Base-by-base conservation (phyloP, 2,797 vertebrate species). In the Poeciliopsis turneri region DNA sequence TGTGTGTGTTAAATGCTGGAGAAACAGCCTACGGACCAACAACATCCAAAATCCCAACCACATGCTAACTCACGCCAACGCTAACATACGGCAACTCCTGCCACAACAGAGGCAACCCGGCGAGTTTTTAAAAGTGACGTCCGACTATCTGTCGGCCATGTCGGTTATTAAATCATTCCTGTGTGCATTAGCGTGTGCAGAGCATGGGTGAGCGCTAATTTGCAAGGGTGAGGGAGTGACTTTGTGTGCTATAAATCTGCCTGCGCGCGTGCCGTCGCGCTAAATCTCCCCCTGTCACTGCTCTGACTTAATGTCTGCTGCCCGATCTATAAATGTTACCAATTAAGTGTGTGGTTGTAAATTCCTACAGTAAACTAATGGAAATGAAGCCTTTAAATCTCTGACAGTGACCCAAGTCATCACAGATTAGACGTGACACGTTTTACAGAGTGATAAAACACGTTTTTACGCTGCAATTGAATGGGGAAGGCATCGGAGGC, bases 301-400 rank as follows among this genome's bases (percentile, higher is more conserved):
- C 68, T 76, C 57, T 87, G 85, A 89, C 83, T 81, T 80, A 76
- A 92, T 84, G 78, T 83, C 83, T 87, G 86, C 87, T 83, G 80
- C 88, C 85, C 73, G 86, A 88, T 90, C 87, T 84, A 89, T 90
- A 90, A 87, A 88, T 90, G 86, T 84, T 73, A 84, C 82, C 71
- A 88, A 78, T 89, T 86, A 90, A 88, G 80, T 36, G 49, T 3
- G 9, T 2, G 51, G 64, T 23, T 0, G 47, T 92, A 89, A 88
- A 89, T 89, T 71, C 80, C 23, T 4, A 2, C 18, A 0, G 2
- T 71, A 73, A 80, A 74, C 77, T 82, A 30, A 81, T 77, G 81
- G 75, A 88, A 82, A 90, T 85, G 30, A 73, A 85, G 59, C 75
- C 72, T 49, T 82, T 89, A 89, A 88, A 89, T 91, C 76, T 76